Percentiles rank a stretch among this genome's conserved stretches.
phyloP scores from a whole-genome alignment of 2,797 vertebrate species.

The Notamacropus eugenii region DNA sequence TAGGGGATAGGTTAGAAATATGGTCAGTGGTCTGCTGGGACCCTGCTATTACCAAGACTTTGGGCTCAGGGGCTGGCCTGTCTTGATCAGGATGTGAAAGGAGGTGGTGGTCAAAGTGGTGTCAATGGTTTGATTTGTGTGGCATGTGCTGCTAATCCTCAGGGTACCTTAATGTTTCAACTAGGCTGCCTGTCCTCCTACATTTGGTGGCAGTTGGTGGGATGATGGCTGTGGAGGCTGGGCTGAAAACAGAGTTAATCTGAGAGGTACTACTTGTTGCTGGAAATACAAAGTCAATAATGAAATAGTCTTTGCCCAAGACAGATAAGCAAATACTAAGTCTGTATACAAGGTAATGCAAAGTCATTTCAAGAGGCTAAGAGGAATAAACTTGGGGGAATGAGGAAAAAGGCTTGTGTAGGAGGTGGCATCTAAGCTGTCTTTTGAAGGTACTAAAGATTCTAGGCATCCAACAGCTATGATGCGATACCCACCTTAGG shows the following conservation, averaged over 20 bases:
- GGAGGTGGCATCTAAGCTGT: too few relatives aligned
- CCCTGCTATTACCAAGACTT: not conserved
- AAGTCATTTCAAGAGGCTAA: not conserved
- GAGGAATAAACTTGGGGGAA: not conserved
- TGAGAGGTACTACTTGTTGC: not conserved
- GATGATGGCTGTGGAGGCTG: not conserved
- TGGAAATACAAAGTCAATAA: not conserved
- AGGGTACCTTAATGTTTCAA: not conserved
- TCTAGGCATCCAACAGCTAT: not conserved
- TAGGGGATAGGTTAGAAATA: not conserved
- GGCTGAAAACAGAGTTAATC: not conserved
- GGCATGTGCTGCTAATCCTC: not conserved
- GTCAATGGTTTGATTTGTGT: not conserved
- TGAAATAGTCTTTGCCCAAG: not conserved
- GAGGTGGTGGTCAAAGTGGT: not conserved
- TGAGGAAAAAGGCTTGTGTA: not conserved
- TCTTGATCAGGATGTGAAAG: not conserved
- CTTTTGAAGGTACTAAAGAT: not conserved
- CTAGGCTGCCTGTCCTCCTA: not conserved
- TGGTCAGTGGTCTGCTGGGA: not conserved
- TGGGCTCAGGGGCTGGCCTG: not conserved
- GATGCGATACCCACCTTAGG: not conserved
- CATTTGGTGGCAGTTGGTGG: not conserved
- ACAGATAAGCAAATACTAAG: not conserved
- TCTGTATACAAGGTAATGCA: not conserved